Evolutionary conservation across 2,797 vertebrate genomes (phyloP).

Genomic region (Sebastiscus tertius): DNA sequence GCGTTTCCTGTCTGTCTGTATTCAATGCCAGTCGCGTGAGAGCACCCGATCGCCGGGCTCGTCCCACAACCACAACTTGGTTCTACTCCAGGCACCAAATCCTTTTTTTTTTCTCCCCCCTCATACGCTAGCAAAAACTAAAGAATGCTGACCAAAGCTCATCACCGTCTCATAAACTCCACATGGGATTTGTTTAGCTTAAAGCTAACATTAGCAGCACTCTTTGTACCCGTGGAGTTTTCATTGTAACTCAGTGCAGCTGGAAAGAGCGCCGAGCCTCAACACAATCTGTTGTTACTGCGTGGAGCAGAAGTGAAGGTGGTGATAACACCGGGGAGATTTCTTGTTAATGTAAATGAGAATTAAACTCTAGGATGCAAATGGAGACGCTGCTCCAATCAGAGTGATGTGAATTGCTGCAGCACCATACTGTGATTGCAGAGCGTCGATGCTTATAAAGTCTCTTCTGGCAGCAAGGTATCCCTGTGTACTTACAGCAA

Average conservation of each 20-base stretch:
- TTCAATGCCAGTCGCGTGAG: slow-evolving; percentile 28
- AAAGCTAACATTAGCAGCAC: slow-evolving; percentile 27
- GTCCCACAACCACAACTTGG: slow-evolving; percentile 36
- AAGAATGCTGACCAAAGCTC: slow-evolving; percentile 14
- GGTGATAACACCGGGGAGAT: background rate
- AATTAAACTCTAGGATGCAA: background rate
- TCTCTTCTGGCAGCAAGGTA: background rate
- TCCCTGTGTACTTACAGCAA: background rate
- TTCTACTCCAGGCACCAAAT: slow-evolving; percentile 24
- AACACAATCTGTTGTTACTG: slow-evolving; percentile 15
- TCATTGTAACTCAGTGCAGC: slow-evolving; percentile 43
- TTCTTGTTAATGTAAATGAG: background rate
- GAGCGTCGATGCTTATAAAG: background rate
- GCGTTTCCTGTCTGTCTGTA: background rate
- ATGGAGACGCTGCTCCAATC: background rate
- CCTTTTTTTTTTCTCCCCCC: background rate
- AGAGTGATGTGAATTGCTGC: background rate
- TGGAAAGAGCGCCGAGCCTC: slow-evolving; percentile 32
- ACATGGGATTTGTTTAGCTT: slow-evolving; percentile 43
- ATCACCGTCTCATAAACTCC: slow-evolving; percentile 28
- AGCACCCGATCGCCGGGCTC: background rate
- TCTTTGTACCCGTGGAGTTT: background rate
- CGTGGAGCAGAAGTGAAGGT: background rate
- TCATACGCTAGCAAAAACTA: background rate
- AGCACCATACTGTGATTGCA: background rate